Conservation (phyloP, 2,888 invertebrate genomes). For the Parnassius glacialis region DNA sequence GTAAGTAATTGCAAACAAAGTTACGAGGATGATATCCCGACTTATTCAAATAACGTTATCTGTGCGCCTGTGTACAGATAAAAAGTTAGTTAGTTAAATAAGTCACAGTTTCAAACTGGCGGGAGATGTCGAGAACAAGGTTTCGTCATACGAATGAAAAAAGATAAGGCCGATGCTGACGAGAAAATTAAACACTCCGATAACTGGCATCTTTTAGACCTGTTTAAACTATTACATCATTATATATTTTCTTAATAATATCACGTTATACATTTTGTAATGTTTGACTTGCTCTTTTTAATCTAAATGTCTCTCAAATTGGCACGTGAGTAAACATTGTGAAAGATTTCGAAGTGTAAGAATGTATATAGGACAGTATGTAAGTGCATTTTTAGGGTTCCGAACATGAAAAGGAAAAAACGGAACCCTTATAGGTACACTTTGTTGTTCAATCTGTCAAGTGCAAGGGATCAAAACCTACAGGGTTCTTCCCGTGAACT, state of each 20-base stretch:
- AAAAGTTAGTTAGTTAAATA: conserved; percentile 18
- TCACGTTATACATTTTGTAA: conserved; percentile 17
- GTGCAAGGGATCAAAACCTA: no score
- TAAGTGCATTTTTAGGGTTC: no score
- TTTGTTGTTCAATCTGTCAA: no score
- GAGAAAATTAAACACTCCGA: conserved; percentile 20
- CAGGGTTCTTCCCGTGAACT: no score
- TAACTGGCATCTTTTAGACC: conserved; percentile 19
- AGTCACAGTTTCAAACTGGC: conserved; percentile 19
- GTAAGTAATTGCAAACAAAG: conserved; percentile 5
- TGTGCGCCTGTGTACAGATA: conserved; percentile 11
- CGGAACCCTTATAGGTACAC: no score
- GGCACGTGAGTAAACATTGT: no score
- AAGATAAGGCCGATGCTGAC: conserved; percentile 19
- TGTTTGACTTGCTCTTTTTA: conserved; percentile 10
- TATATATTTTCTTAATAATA: conserved; percentile 14
- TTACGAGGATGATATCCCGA: conserved; percentile 13
- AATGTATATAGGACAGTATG: no score
- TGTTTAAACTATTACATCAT: conserved; percentile 25
- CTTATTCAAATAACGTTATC: conserved; percentile 24
- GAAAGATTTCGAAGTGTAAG: no score
- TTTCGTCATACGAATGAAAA: conserved; percentile 27
- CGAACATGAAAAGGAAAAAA: no score
- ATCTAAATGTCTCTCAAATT: no score
- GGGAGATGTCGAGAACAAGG: conserved; percentile 13